A percentile compares a stretch with the other conserved stretches of the same genome.
Conservation (phyloP, 2,888 invertebrate species). For the Thumatha senex region DNA sequence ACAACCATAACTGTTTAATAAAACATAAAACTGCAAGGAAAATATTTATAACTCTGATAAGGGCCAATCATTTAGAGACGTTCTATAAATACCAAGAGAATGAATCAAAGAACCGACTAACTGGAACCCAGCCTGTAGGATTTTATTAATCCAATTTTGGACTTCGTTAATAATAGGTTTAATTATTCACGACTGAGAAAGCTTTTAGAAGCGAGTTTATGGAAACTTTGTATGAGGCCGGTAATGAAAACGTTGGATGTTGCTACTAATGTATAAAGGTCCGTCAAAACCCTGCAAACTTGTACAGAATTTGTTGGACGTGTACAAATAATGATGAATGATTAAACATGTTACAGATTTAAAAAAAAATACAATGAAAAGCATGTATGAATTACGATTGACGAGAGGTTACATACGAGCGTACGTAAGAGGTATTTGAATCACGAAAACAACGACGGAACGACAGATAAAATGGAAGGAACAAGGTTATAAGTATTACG, state of each 20-base stretch:
- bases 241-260: slow-evolving; percentile 58
- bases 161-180: slow-evolving; percentile 66
- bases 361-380: background rate
- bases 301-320: slow-evolving; percentile 38
- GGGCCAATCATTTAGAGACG: slow-evolving; percentile 29
- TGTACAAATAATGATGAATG: slow-evolving; percentile 45
- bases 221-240: slow-evolving; percentile 60
- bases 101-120: slow-evolving; percentile 46
- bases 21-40: slow-evolving; percentile 12
- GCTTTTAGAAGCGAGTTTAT: slow-evolving; percentile 61
- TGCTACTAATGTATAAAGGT: slow-evolving; percentile 43
- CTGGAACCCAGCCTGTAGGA: slow-evolving; percentile 41
- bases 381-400: slow-evolving; percentile 7
- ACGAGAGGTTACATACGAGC: slow-evolving; percentile 9
- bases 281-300: slow-evolving; percentile 31
- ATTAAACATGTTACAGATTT: slow-evolving; percentile 29
- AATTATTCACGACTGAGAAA: slow-evolving; percentile 74
- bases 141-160: slow-evolving; percentile 67
- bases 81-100: slow-evolving; percentile 23
- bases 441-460: too few relatives aligned
- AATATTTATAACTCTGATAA: slow-evolving; percentile 18
- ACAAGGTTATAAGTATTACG: too few relatives aligned
- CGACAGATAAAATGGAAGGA: too few relatives aligned
- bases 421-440: too few relatives aligned
- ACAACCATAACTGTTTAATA: background rate